Evolutionary conservation across 2,113 vertebrate species (phyloP).

Genomic region (Pyrgilauda ruficollis): DNA sequence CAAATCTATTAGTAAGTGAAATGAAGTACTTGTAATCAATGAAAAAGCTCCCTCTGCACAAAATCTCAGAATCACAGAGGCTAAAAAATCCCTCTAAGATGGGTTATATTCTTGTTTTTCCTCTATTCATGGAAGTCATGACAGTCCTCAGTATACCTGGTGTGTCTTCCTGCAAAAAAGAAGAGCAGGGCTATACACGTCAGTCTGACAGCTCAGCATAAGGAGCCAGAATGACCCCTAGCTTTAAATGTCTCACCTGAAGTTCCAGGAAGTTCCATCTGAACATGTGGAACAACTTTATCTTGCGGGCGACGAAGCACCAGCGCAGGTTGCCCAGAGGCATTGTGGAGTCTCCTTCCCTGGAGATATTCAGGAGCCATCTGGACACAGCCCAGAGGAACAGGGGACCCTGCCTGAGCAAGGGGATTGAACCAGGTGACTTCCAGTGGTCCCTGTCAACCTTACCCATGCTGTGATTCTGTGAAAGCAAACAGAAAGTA

Average conservation of each 20-base stretch:
- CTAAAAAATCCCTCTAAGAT: not conserved
- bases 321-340: not conserved
- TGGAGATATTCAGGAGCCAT: not conserved
- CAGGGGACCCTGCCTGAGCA: not conserved
- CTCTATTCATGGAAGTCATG: not conserved
- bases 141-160: not conserved
- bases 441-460: not conserved
- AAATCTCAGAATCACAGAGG: not conserved
- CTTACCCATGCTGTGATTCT: not conserved
- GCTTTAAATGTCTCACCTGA: not conserved
- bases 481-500: not conserved
- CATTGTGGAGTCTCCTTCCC: not conserved
- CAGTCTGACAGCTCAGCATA: not conserved
- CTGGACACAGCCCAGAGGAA: not conserved
- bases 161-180: not conserved
- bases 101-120: not conserved
- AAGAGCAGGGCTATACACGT: not conserved
- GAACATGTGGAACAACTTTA: not conserved
- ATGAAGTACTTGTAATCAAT: not conserved
- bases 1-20: not conserved
- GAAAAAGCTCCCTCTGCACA: not conserved
- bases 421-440: not conserved
- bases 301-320: fast-evolving
- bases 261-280: not conserved
- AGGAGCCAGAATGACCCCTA: not conserved